Conservation (phyloP, 2,888 invertebrate genomes). For the Cenopis cana region DNA sequence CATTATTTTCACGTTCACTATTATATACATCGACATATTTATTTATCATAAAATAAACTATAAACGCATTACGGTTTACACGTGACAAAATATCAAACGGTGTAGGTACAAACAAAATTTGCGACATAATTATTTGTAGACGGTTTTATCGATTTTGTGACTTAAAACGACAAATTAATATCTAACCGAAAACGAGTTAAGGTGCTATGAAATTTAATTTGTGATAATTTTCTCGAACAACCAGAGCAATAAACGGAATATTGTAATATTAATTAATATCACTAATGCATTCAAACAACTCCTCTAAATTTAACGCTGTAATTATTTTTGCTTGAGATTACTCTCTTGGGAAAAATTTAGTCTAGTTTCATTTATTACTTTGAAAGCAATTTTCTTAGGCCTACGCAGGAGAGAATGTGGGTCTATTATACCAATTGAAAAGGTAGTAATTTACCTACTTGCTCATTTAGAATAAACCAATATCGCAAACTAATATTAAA, state of each 20-base stretch:
- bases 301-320: slow-evolving; percentile 4
- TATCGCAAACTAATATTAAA: not conserved
- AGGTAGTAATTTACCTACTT: not conserved
- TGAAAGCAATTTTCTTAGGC: slow-evolving; percentile 17
- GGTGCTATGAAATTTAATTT: not conserved
- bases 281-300: slow-evolving; percentile 2
- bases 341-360: slow-evolving; percentile 4
- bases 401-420: slow-evolving; percentile 5
- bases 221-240: not conserved
- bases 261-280: not conserved
- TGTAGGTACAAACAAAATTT: not conserved
- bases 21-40: too few species aligned
- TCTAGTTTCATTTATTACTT: slow-evolving; percentile 24
- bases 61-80: not conserved
- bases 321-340: slow-evolving; percentile 14
- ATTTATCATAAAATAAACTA: not conserved
- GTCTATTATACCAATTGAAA: not conserved
- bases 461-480: not conserved
- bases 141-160: not conserved
- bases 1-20: too few species aligned
- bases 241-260: not conserved
- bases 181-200: not conserved
- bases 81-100: not conserved
- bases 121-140: not conserved
- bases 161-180: slow-evolving; percentile 2